Evolutionary conservation across 2,797 vertebrate species (phyloP).

Genomic region (Sorex maritimensis): DNA sequence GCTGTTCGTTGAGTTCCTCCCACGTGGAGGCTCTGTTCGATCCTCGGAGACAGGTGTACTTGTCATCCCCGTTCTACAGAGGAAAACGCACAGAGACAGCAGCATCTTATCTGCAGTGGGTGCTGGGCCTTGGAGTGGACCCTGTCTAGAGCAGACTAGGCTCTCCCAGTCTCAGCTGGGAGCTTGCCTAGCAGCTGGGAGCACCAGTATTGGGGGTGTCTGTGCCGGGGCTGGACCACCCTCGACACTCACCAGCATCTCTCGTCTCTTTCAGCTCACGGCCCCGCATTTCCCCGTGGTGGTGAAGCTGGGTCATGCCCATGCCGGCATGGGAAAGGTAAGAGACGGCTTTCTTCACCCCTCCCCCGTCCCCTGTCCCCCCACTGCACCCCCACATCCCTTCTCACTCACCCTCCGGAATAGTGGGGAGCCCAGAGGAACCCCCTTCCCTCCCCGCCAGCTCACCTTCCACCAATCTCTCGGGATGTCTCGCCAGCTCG

Average conservation of each 20-base stretch:
- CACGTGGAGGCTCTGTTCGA: not conserved
- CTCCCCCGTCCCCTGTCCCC: too few relatives aligned
- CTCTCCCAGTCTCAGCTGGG: not conserved
- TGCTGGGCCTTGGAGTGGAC: not conserved
- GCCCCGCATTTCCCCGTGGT: slow-evolving; percentile 95
- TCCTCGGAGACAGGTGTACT: not conserved
- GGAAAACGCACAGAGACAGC: not conserved
- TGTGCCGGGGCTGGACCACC: accelerated
- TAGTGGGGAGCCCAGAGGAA: not conserved
- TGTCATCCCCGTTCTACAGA: not conserved
- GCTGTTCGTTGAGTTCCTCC: not conserved
- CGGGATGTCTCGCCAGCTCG: accelerated
- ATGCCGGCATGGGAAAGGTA: slow-evolving; percentile 98
- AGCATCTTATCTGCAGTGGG: not conserved
- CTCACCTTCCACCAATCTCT: not conserved
- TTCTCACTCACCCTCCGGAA: not conserved
- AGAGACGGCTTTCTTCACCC: slow-evolving; percentile 68
- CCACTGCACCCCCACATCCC: too few relatives aligned
- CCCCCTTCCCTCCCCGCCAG: too few relatives aligned
- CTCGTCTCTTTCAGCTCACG: slow-evolving; percentile 92
- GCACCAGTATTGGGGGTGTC: not conserved
- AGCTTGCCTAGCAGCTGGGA: not conserved
- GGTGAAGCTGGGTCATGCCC: slow-evolving; percentile 97
- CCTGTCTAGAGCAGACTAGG: too few relatives aligned
- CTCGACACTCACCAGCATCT: slow-evolving; percentile 69